Evolutionary conservation across 2,113 vertebrate genomes (phyloP).

Genomic region (Prionailurus bengalensis): DNA sequence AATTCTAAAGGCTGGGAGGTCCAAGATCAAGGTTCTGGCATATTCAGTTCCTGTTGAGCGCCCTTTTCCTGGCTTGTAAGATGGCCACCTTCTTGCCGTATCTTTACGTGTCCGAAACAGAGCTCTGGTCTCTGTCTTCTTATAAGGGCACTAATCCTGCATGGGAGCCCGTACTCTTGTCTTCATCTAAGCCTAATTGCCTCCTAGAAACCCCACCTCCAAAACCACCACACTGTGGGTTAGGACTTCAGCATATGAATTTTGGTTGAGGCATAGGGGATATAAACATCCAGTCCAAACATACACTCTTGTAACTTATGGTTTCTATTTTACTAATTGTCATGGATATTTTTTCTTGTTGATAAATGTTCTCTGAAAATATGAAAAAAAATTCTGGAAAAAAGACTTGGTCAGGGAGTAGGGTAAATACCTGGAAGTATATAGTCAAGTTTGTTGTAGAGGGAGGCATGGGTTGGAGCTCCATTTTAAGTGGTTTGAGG

Average conservation of each 20-base stretch:
- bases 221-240: not conserved
- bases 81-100: not conserved
- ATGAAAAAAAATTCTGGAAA: not conserved
- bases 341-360: not conserved
- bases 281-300: not conserved
- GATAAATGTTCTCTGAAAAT: not conserved
- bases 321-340: not conserved
- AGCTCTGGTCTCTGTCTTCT: not conserved
- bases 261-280: not conserved
- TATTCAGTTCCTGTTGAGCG: not conserved
- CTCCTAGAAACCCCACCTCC: not conserved
- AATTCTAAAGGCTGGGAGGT: not conserved
- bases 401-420: too few species aligned
- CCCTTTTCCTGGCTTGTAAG: not conserved
- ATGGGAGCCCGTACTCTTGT: not conserved
- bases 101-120: not conserved
- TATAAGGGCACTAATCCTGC: not conserved
- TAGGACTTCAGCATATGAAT: not conserved
- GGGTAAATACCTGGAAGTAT: not conserved
- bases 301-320: not conserved
- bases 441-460: not conserved
- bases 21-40: not conserved
- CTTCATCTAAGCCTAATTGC: not conserved
- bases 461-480: not conserved
- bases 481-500: not conserved